Evolutionary conservation across 2,888 invertebrate species (phyloP).

Genomic region (Parnassius mnemosyne): DNA sequence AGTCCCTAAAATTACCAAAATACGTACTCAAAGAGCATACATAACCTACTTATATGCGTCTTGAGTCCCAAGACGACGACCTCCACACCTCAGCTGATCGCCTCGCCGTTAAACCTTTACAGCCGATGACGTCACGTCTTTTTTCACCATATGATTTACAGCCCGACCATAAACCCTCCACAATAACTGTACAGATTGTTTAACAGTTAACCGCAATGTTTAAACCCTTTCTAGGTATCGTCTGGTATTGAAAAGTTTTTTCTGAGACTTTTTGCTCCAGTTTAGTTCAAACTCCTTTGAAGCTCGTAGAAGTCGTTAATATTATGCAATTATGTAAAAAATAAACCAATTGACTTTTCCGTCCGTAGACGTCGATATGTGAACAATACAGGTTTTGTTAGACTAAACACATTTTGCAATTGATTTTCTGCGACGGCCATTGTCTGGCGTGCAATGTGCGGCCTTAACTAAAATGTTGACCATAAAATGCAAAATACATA

Average conservation of each 20-base stretch:
- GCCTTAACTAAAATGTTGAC: conserved; percentile 35
- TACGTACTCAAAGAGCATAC: too few species aligned
- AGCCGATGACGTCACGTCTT: conserved; percentile 71
- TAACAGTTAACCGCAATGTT: conserved; percentile 78
- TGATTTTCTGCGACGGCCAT: conserved; percentile 46
- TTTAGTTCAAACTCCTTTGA: conserved; percentile 55
- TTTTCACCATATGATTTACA: conserved; percentile 76
- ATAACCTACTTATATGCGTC: background rate
- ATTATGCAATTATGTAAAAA: conserved; percentile 75
- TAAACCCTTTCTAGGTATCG: conserved; percentile 76
- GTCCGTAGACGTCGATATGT: conserved; percentile 46
- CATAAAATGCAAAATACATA: conserved; percentile 43
- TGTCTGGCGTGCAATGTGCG: conserved; percentile 46
- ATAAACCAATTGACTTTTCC: too few species aligned
- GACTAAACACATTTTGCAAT: conserved; percentile 36
- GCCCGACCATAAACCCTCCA: conserved; percentile 66
- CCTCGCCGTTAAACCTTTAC: conserved; percentile 70
- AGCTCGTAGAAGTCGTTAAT: conserved; percentile 57
- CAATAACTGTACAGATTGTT: conserved; percentile 79
- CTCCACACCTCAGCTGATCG: conserved; percentile 73
- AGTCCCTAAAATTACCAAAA: too few species aligned
- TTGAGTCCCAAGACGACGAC: conserved; percentile 43
- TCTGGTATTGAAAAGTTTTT: conserved; percentile 49
- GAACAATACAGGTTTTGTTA: conserved; percentile 48
- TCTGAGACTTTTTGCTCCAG: conserved; percentile 70